These are phyloP conservation scores for Anableps anableps DNA, from an alignment of 2,797 vertebrate species.

Conservation along the genomic window DNA sequence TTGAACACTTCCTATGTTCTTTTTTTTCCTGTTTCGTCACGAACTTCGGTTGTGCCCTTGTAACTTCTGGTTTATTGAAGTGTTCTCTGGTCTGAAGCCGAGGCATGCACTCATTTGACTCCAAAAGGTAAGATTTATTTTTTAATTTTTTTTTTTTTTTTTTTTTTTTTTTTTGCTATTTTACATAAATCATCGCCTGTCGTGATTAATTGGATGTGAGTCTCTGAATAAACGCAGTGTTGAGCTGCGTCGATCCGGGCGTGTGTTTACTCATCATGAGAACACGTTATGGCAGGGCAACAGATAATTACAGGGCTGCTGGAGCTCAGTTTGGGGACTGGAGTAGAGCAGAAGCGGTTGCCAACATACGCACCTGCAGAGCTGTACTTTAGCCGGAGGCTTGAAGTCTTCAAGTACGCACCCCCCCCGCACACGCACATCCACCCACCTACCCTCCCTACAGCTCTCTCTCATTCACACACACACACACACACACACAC, in stretches of 20 bases:
- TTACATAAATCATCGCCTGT: conserved; percentile 65
- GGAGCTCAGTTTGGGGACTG: conserved; percentile 65
- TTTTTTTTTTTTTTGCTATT: conserved; percentile 12
- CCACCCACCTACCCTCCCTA: conserved; percentile 30
- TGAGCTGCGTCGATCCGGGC: conserved; percentile 47
- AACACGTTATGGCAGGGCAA: conserved; percentile 81
- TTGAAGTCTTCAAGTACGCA: conserved; percentile 64
- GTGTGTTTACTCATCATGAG: conserved; percentile 57
- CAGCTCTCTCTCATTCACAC: neutral
- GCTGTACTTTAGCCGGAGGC: conserved; percentile 70
- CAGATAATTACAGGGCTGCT: conserved; percentile 81
- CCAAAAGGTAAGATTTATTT: conserved; percentile 59
- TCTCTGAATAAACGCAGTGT: conserved; percentile 45
- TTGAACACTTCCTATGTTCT: conserved; percentile 26
- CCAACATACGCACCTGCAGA: conserved; percentile 82
- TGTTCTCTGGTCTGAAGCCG: conserved; percentile 38
- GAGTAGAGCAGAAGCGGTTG: conserved; percentile 71
- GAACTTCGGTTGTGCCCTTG: conserved; percentile 29
- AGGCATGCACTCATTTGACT: conserved; percentile 26
- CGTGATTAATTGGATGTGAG: conserved; percentile 64
- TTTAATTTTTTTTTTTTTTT: conserved; percentile 16
- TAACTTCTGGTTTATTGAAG: conserved; percentile 35
- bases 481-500: neutral
- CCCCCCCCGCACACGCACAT: conserved; percentile 15
- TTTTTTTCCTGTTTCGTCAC: conserved; percentile 24